Base-by-base conservation (phyloP, 2,888 invertebrate species). In the Electrophaes corylata region DNA sequence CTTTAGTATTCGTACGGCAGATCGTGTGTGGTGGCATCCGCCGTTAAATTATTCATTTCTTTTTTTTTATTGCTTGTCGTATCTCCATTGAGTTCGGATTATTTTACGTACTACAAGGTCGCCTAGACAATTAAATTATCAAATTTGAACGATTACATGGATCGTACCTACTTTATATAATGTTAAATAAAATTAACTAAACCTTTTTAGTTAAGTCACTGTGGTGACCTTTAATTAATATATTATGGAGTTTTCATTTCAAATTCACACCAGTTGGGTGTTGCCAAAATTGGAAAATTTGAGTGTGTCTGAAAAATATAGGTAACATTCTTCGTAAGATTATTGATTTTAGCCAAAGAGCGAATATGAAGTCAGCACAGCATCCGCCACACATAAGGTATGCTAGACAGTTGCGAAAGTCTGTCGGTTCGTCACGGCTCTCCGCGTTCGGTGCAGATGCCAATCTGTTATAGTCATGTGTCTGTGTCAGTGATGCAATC, bases 351-450 rank as follows among this genome's bases (percentile, higher is more conserved):
- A 23, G 5, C 31, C 29, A 39, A 52, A 46, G 18, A 33, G 4
- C n/a, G 40, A 40, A 53, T 58, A 43, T 40, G 53, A 52, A 57
- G 20, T 58, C 52, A 50, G 58, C 58, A 65, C 52, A 50, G 58
- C 58, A 65, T 62, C 65, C 60, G 61, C 49, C 43, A 55, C 44
- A 57, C 56, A 62, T 63, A 63, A 61, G 63, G 54, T 66, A 64
- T 71, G 73, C 76, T 75, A 83, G 79, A 81, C 72, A 74, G 75
- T 85, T 83, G 83, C 81, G 84, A 87, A 86, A 88, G 83, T 86
- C 75, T 75, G 67, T 73, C 79, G 81, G 79, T 76, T 76, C 82
- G 85, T 85, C 82, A 84, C 81, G 85, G 83, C 73, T 79, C 75
- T 76, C 29, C 73, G 72, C 69, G 71, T 75, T 66, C 72, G 71